Evolutionary conservation across 2,113 vertebrate species (phyloP), one percentile per base, ranked within the genome.

Genomic region (Holacanthus passer): DNA sequence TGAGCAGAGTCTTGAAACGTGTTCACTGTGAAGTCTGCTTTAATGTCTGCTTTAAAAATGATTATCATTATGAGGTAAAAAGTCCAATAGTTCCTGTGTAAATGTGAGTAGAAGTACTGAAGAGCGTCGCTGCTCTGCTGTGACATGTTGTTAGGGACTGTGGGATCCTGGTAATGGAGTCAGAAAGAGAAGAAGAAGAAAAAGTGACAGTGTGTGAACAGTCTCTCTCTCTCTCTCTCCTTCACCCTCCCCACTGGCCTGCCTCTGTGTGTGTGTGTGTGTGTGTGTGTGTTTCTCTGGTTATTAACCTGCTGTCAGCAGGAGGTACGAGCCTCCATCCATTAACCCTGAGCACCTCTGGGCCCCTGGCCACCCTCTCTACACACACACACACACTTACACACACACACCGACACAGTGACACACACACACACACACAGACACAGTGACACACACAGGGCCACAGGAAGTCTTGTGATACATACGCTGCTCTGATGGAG

Each of bases 231-330:
- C 62, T 22, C 48, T 2, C 19, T 9, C 16, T 83, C 71, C 53
- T 69, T 53, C 66, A 79, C 64, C 47, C 39, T 45, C 47, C 22
- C 73, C 52, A 53, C 63, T 43, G 64, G 6, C 27, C 31, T 53
- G n/a, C 32, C 35, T 73, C 2, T 71, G 53, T 29, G 52, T 79
- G 73, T 63, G 60, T 78, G 12, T 59, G 29, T 69, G 35, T 41
- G 41, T 27, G 32, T 24, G 17, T 22, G 45, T 77, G 67, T 53
- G 62, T 77, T 53, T 78, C 53, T 60, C 56, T 62, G 50, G 81
- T 90, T 92, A 90, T 92, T 93, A 92, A 90, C 83, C 77, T 81
- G 88, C 89, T 92, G 91, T 94, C 91, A 91, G 74, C 27, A 43
- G 41, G 77, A 87, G 81, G 79, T 50, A 81, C 48, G 59, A 79